Evolutionary conservation across 35 echinoderm and acorn worm species (phyloP).

Genomic region (Heliocidaris tuberculata): DNA sequence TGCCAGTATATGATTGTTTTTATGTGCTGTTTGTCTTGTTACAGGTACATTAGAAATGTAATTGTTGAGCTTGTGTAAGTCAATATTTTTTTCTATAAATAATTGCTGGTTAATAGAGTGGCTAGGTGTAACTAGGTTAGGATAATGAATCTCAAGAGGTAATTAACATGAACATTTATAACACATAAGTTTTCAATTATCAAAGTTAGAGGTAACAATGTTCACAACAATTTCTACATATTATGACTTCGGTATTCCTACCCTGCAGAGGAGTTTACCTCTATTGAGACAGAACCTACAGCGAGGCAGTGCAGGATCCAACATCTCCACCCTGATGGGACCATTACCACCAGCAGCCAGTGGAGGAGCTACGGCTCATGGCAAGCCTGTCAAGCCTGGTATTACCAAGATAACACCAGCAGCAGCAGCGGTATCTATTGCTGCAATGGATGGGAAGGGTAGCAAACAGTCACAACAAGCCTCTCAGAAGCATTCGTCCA

Average conservation of each 20-base stretch:
- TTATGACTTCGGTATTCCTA: background rate
- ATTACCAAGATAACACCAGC: background rate
- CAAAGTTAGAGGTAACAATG: too few relatives aligned
- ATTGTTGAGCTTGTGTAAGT: too few relatives aligned
- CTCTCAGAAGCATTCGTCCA: slow-evolving; percentile 24
- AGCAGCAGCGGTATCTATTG: slow-evolving; percentile 46
- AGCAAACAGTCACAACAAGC: slow-evolving; percentile 52
- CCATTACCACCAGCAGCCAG: slow-evolving; percentile 25
- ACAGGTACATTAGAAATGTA: too few relatives aligned
- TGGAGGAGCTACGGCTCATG: background rate
- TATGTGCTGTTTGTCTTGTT: too few relatives aligned
- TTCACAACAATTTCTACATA: too few relatives aligned
- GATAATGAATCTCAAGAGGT: too few relatives aligned
- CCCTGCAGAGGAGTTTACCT: slow-evolving; percentile 89
- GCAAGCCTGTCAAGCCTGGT: background rate
- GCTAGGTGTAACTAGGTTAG: too few relatives aligned
- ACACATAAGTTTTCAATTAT: too few relatives aligned
- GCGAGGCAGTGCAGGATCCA: slow-evolving; percentile 56
- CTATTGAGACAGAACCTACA: slow-evolving; percentile 81
- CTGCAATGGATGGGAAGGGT: background rate
- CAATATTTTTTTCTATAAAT: too few relatives aligned
- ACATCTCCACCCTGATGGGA: slow-evolving; percentile 68
- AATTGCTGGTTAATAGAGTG: too few relatives aligned
- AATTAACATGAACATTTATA: too few relatives aligned
- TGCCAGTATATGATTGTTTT: too few relatives aligned